Base-by-base conservation (phyloP, 1,140 invertebrate species). In the Cardiocondyla obscurior region DNA sequence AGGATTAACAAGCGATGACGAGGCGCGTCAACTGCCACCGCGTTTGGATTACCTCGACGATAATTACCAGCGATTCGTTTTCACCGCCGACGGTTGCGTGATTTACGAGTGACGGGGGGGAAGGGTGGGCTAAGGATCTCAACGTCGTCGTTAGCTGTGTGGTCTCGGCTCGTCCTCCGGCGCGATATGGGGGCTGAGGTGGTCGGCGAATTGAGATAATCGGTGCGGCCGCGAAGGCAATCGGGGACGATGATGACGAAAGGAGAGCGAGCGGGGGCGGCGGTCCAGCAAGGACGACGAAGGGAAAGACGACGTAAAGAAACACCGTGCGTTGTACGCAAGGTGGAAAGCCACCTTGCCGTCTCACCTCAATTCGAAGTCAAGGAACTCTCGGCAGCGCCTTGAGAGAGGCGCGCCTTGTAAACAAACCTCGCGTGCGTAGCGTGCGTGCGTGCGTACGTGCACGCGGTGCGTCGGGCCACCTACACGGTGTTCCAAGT, bases 371-470 rank as follows among this genome's bases (percentile, higher is more conserved):
- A 53, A 88, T 88, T 82, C 73, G 30, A 82, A 86, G 87, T 86
- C 84, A 85, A 90, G 81, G 88, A 90, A 90, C 82, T 84, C 83
- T n/a, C 30, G 46, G 30, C 69, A 42, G 83, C 64, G 58, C 28
- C 42, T n/a, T 39, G 28, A n/a, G 51, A 39, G 53, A 69, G 69
- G 58, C 69, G 53, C n/a, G 57, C 44, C 53, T 83, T 87, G 87
- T 90, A 88, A 89, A 90, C 88, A 90, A 87, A 87, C 73, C 76
- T 69, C 84, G 73, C 81, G 86, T 81, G 82, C 76, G 73, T 69
- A 16, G 70, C 42, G 8, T 76, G 72, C 72, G 36, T 62, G n/a
- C n/a, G n/a, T n/a, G 55, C 39, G 2, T 74, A 12, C 72, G 70
- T 60, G 53, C 53, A 36, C 44, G n/a, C 57, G 69, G 42, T 55